Evolutionary conservation across 2,888 invertebrate species (phyloP).

Genomic region (Cotesia congregata): DNA sequence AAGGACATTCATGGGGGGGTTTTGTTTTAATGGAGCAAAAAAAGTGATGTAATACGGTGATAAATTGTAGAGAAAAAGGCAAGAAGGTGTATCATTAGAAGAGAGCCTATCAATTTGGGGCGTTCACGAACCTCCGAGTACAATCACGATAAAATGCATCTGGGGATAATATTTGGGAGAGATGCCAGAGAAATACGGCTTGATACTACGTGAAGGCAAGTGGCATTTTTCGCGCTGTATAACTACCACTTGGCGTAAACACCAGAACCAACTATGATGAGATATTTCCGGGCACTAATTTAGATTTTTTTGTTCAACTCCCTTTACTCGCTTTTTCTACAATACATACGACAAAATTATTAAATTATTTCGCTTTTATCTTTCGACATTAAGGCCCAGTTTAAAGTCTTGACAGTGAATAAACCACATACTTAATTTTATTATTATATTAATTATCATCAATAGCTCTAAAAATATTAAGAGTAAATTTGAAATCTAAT

Average conservation of each 20-base stretch:
- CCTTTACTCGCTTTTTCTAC: neutral
- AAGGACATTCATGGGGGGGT: too few species aligned
- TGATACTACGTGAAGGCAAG: slow-evolving; percentile 37
- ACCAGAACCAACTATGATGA: slow-evolving; percentile 23
- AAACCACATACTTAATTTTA: neutral
- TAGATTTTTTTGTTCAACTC: slow-evolving; percentile 19
- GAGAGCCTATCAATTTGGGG: slow-evolving; percentile 9
- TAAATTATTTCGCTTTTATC: neutral
- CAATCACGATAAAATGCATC: slow-evolving; percentile 24
- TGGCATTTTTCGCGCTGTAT: slow-evolving; percentile 24
- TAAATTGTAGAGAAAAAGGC: neutral
- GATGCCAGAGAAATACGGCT: slow-evolving; percentile 33
- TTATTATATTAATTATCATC: neutral
- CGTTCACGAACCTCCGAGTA: neutral
- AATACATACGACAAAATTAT: neutral
- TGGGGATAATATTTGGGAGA: slow-evolving; percentile 32
- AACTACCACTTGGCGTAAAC: slow-evolving; percentile 32
- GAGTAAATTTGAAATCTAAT: too few species aligned
- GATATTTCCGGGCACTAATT: slow-evolving; percentile 29
- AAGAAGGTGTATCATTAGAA: neutral
- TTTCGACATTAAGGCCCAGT: neutral
- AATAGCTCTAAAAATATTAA: neutral
- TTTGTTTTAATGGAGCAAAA: neutral
- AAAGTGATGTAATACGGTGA: neutral
- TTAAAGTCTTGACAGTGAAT: neutral